Evolutionary conservation across 2,113 vertebrate species (phyloP), one percentile per base, ranked within the genome.

Genomic region (Australoheros scitulus): DNA sequence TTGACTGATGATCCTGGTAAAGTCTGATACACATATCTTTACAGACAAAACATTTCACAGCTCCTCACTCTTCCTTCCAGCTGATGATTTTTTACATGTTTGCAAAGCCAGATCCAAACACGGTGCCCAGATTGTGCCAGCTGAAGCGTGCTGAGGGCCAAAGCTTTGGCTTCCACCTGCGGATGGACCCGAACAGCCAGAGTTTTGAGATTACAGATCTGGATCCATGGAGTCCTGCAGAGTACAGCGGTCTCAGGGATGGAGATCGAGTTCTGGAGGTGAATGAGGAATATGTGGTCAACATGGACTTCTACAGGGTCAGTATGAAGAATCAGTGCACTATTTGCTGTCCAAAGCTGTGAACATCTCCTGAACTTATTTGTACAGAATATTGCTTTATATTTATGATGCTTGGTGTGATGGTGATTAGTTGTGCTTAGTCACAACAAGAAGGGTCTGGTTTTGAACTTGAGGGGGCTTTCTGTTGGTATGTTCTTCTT

Each of bases 1-100:
- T 95, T 98, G 90, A 81, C 94, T 1, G 98, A 99, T 83, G 97
- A 99, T 91, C 92, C 41, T 11, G 97, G 98, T 99, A 95, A 82
- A 78, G 24, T 85, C 47, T 74, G 2, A 72, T 3, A 58, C 11
- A 22, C 2, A n/a, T 2, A n/a, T 2, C 34, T 59, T 80, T 22
- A 59, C 6, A 75, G 24, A 55, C 10, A 79, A 24, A 56, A 15
- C 3, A 5, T 41, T 60, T 65, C 2, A 59, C 4, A 61, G 22
- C 22, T 13, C 65, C 3, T 10, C 24, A 10, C 10, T 11, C 2
- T 41, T 38, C 2, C 6, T 10, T 18, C 5, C 20, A 22, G 11
- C 22, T 77, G 2, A 38, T n/a, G 0, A 38, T 11, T 5, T 29
- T 38, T 20, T 18, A 50, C 9, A 17, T 9, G n/a, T 81, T 36